Percentiles rank a stretch among this genome's conserved stretches.
These are phyloP conservation scores for Metallyticus violacea DNA, from an alignment of 2,888 invertebrate species.

Conservation along the genomic window DNA sequence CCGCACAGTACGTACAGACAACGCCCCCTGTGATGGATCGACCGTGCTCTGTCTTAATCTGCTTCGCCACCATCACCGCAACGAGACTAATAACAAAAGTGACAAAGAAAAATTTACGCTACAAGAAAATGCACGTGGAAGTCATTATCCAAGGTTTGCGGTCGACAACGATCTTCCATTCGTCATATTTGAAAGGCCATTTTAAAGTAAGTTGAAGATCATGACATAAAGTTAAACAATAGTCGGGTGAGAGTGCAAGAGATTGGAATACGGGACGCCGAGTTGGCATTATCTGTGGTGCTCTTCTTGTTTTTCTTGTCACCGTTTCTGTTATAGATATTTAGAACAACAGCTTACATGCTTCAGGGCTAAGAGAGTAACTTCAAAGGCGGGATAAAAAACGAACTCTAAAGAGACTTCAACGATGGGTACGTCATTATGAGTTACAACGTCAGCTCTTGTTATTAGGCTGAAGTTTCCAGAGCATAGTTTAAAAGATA, in stretches of 20 bases:
- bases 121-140: slow-evolving; percentile 7
- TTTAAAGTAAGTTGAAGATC: neutral
- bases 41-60: slow-evolving; percentile 4
- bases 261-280: neutral
- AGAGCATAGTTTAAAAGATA: too few relatives aligned
- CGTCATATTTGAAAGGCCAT: slow-evolving; percentile 12
- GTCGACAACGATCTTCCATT: slow-evolving; percentile 17
- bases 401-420: neutral
- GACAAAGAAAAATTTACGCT: slow-evolving; percentile 17
- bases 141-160: slow-evolving; percentile 14
- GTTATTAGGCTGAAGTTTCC: too few relatives aligned
- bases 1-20: neutral
- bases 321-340: neutral
- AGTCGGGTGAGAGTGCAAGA: neutral
- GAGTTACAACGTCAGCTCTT: too few relatives aligned
- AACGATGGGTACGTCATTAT: too few relatives aligned
- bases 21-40: slow-evolving; percentile 11
- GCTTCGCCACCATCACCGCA: neutral
- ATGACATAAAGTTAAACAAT: neutral
- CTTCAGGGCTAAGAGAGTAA: neutral
- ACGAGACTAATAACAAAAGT: slow-evolving; percentile 7
- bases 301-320: neutral
- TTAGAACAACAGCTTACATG: neutral
- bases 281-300: neutral
- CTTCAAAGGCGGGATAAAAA: neutral